Evolutionary conservation across 37 sponge, comb jelly and placozoan genomes (phyloP).

Genomic region (Mnemiopsis leidyi): DNA sequence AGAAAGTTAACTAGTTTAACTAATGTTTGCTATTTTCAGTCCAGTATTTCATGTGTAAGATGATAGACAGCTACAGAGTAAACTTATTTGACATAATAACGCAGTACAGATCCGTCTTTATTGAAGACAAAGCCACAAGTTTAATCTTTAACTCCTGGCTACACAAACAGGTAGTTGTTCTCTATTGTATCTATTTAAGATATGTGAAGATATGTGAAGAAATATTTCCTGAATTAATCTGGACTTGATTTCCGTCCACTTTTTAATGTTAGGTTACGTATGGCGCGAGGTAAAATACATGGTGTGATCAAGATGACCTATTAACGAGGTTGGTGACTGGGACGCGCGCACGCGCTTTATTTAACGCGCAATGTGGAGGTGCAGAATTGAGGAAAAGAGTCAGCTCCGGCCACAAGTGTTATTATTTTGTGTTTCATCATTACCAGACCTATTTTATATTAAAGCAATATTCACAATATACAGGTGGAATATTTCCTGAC

Average conservation of each 20-base stretch:
- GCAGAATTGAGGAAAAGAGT: too few species aligned
- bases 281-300: not conserved
- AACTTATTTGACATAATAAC: constrained; percentile 62
- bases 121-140: constrained; percentile 16
- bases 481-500: constrained; percentile 13
- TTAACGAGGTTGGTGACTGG: not conserved
- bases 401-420: too few species aligned
- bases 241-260: not conserved
- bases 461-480: not conserved
- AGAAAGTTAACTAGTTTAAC: not conserved
- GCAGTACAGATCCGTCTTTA: constrained; percentile 57
- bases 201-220: too few species aligned
- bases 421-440: too few species aligned
- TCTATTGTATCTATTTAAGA: too few species aligned
- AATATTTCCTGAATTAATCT: too few species aligned
- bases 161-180: constrained; percentile 57
- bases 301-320: not conserved
- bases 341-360: too few species aligned
- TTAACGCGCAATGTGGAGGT: too few species aligned
- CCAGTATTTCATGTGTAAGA: constrained; percentile 60
- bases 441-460: not conserved
- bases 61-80: constrained; percentile 64
- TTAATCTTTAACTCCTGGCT: constrained; percentile 63
- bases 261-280: not conserved
- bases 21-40: not conserved